Evolutionary conservation across 2,888 invertebrate genomes (phyloP).

Genomic region (Choristoneura rosaceana): DNA sequence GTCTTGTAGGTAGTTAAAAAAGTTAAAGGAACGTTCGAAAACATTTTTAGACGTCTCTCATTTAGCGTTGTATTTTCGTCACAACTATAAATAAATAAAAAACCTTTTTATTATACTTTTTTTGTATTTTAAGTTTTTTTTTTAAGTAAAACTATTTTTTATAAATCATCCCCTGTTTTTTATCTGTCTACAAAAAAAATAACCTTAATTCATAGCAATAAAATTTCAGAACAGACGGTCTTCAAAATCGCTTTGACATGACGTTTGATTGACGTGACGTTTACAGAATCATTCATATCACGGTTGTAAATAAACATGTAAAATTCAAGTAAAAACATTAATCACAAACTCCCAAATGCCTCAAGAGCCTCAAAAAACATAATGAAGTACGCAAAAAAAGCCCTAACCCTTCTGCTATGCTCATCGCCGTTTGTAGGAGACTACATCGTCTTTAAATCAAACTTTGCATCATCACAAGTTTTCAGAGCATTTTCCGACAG

Average conservation of each 20-base stretch:
- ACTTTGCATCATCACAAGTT: conserved; percentile 60
- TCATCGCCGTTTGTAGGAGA: conserved; percentile 65
- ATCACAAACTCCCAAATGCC: background rate
- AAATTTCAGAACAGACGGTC: too few relatives aligned
- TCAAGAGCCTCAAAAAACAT: conserved; percentile 30
- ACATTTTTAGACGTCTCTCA: background rate
- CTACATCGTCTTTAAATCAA: conserved; percentile 70
- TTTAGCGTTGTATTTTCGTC: background rate
- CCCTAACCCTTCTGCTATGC: conserved; percentile 58
- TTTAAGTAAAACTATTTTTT: too few relatives aligned
- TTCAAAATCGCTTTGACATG: too few relatives aligned
- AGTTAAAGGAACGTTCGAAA: background rate
- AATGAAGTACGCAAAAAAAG: conserved; percentile 62
- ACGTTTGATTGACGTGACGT: background rate
- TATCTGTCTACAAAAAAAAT: background rate
- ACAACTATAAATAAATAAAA: too few relatives aligned
- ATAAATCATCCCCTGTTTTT: background rate
- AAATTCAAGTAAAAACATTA: conserved; percentile 3
- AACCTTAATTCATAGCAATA: too few relatives aligned
- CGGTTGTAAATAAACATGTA: conserved; percentile 35
- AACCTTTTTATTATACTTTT: too few relatives aligned
- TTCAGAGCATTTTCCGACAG: conserved; percentile 69
- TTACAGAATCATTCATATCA: conserved; percentile 3
- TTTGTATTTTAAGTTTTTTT: too few relatives aligned
- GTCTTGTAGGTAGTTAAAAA: background rate